These are phyloP conservation scores for Poeciliopsis presidionis DNA, from an alignment of 2,797 vertebrate genomes.

Conservation along the genomic window DNA sequence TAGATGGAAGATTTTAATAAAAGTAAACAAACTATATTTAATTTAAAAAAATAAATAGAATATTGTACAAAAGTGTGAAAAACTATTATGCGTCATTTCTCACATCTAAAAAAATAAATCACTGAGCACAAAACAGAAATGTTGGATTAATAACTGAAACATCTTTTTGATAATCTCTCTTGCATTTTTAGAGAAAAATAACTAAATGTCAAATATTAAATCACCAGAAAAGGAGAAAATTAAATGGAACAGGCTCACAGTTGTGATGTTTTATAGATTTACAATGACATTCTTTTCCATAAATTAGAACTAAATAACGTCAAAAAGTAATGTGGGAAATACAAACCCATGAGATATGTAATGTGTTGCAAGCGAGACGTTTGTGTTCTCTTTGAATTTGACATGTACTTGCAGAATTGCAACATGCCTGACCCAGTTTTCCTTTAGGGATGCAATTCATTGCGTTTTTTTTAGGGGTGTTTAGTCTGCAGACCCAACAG, in stretches of 20 bases:
- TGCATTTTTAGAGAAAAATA: neutral
- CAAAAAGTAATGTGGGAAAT: neutral
- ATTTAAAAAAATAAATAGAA: neutral
- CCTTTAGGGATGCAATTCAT: slow-evolving; percentile 8
- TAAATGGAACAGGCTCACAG: neutral
- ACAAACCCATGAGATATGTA: neutral
- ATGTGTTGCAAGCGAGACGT: neutral
- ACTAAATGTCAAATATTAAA: neutral
- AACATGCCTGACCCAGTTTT: slow-evolving; percentile 55
- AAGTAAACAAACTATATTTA: neutral
- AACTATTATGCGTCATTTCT: neutral
- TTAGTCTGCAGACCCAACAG: slow-evolving; percentile 34
- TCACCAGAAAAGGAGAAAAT: neutral
- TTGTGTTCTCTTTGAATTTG: neutral
- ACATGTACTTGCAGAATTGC: slow-evolving; percentile 8
- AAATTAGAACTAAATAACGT: neutral
- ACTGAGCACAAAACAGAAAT: neutral
- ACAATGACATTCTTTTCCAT: neutral
- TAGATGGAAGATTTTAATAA: neutral
- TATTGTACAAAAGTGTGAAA: neutral
- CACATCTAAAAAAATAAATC: neutral
- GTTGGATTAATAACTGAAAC: neutral
- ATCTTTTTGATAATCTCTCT: neutral
- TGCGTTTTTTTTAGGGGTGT: slow-evolving; percentile 27
- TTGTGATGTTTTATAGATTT: neutral